Conservation (phyloP, 2,797 vertebrate species). For the Enteromius argenteus region DNA sequence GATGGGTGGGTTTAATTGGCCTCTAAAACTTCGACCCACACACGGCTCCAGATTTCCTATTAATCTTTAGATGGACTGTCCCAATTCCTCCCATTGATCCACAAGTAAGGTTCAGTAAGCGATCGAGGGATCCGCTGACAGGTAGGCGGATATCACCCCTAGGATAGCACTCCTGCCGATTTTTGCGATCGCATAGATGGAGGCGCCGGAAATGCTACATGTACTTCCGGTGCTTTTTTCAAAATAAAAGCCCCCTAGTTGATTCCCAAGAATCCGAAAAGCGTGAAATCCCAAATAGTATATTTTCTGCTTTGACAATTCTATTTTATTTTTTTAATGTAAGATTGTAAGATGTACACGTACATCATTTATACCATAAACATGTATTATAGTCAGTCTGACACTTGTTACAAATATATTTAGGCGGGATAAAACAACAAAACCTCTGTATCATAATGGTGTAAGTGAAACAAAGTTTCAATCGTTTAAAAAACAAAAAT, state of each 20-base stretch:
- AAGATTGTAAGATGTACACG: not conserved
- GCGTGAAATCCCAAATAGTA: not conserved
- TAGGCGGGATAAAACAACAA: not conserved
- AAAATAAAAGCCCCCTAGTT: conserved; percentile 18
- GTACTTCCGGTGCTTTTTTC: not conserved
- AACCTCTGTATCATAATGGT: not conserved
- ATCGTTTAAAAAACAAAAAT: not conserved
- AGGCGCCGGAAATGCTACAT: not conserved
- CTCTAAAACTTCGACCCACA: not conserved
- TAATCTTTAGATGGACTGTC: not conserved
- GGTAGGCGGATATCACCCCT: conserved; percentile 26
- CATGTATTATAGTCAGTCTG: not conserved
- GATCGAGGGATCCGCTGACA: conserved; percentile 12
- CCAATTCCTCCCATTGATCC: not conserved
- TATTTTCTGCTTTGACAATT: not conserved
- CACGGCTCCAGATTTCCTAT: not conserved
- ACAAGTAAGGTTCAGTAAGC: not conserved
- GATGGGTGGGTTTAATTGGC: not conserved
- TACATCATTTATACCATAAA: not conserved
- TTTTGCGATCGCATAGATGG: conserved; percentile 23
- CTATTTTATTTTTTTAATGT: not conserved
- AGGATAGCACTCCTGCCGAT: conserved; percentile 12
- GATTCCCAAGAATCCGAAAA: not conserved
- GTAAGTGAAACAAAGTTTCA: not conserved
- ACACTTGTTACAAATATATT: not conserved